Base-by-base conservation (phyloP, 2,113 vertebrate species). In the Mus pahari region DNA sequence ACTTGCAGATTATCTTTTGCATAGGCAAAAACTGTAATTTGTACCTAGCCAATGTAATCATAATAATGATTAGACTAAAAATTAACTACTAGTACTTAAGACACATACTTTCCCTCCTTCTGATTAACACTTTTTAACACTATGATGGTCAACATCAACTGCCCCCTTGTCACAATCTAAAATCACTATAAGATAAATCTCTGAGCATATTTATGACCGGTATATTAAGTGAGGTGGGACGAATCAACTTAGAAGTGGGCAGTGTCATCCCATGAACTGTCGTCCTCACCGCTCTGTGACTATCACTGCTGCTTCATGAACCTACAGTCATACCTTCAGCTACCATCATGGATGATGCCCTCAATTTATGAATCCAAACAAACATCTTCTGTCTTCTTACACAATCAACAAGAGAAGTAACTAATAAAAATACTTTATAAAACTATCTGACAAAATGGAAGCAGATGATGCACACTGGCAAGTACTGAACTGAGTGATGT, bases 11-110 rank as follows among this genome's bases (percentile, higher is more conserved):
- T 82, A 78, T 53, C 75, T 73, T 91, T 53, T 14, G 24, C 91
- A 95, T 33, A 83, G 66, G 94, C 26, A 89, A 92, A 70, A 45
- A 71, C 28, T 19, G 82, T 28, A 39, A 83, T 58, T 75, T 45
- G 48, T 62, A 70, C 73, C 45, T 73, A 82, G 10, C 39, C 5
- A 64, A 24, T 53, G 24, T 83, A 73, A 64, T 60, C 26, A 28
- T 42, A 33, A 92, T 78, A 60, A 91, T 73, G 24, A 81, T 31
- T n/a, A 84, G 45, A 75, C 45, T 77, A 84, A 90, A 89, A 68
- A 60, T n/a, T 73, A 87, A 75, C 24, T 70, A n/a, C 24, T 19
- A 87, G 31, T 36, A 64, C 33, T 68, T 95, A 89, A 82, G 42
- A 62, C 70, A 81, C 17, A 4, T n/a, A 14, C 13, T 36, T 70